Base-by-base conservation (phyloP, 2,113 vertebrate genomes). In the Panthera leo region DNA sequence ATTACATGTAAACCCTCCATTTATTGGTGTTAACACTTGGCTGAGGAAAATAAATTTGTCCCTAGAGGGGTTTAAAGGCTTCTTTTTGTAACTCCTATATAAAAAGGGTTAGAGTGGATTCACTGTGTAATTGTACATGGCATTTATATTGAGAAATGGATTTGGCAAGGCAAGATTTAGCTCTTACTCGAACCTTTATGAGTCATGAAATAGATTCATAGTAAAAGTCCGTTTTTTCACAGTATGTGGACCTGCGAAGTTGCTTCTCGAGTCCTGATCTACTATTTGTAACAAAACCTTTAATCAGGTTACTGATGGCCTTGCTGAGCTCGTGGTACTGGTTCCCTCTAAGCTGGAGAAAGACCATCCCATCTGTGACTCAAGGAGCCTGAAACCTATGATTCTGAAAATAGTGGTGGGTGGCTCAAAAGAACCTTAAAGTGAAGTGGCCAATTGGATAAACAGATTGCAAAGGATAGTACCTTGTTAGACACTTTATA, bases 21-120 rank as follows among this genome's bases (percentile, higher is more conserved):
- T 97, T 95, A 80, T 84, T 96, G 75, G 67, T 87, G 48, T 94
- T 96, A 96, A 92, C 51, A 92, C 61, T 97, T 97, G 86, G 71
- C 67, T 67, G 73, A 80, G 93, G 76, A 83, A 94, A 89, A 91
- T 86, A 94, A 78, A 91, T 96, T 85, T 97, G 61, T 95, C 76
- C 76, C 34, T 89, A 88, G 31, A 89, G 58, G 67, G 63, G 15
- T 93, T 96, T 94, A 92, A 93, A 94, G 95, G 18, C 82, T 91
- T 84, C 83, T 79, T 92, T 95, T 85, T 92, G 15, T 94, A 85
- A 95, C 80, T 97, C 53, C 36, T 29, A 8, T 75, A 73, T 91
- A 83, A 92, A 86, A 90, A 96, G 53, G 23, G 29, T 45, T 97
- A 63, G 73, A 88, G 67, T 82, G 53, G 76, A 78, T 84, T 75